phyloP scores from a whole-genome alignment of 2,888 invertebrate genomes.

The Himalopsyche kuldschensis region DNA sequence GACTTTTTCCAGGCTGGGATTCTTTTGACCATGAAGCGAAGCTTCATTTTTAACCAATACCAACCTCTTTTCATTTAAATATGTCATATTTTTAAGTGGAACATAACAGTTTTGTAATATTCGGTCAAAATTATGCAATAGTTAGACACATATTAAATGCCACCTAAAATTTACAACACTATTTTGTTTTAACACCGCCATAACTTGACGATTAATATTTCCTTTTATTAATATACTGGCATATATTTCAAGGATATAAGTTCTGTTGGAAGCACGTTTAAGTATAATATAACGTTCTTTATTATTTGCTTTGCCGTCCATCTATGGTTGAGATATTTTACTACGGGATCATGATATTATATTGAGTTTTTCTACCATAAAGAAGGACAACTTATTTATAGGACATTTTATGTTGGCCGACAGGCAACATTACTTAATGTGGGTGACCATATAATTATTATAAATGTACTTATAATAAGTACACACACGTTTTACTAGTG shows the following conservation, averaged over 20 bases:
- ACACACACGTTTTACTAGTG: too few relatives aligned
- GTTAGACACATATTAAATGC: too few relatives aligned
- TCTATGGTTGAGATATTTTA: not conserved
- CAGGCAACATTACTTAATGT: not conserved
- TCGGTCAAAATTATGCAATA: too few relatives aligned
- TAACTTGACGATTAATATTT: not conserved
- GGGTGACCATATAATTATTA: not conserved
- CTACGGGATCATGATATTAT: not conserved
- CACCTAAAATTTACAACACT: too few relatives aligned
- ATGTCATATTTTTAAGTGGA: too few relatives aligned
- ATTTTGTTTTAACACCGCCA: not conserved
- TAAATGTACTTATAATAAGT: too few relatives aligned
- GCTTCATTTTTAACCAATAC: too few relatives aligned
- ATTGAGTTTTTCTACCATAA: not conserved
- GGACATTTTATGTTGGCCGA: not conserved
- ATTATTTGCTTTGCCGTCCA: not conserved
- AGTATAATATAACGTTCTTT: not conserved
- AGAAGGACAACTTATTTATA: not conserved
- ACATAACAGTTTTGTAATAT: too few relatives aligned
- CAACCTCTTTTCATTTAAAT: too few relatives aligned
- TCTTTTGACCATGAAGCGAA: too few relatives aligned
- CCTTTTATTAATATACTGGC: not conserved
- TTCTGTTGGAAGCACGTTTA: not conserved
- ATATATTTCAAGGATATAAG: not conserved
- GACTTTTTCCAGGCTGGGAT: too few relatives aligned